Percentiles rank a stretch among this genome's conserved stretches.
Conservation (phyloP, 2,888 invertebrate genomes). For the Cataglyphis altisquamis region DNA sequence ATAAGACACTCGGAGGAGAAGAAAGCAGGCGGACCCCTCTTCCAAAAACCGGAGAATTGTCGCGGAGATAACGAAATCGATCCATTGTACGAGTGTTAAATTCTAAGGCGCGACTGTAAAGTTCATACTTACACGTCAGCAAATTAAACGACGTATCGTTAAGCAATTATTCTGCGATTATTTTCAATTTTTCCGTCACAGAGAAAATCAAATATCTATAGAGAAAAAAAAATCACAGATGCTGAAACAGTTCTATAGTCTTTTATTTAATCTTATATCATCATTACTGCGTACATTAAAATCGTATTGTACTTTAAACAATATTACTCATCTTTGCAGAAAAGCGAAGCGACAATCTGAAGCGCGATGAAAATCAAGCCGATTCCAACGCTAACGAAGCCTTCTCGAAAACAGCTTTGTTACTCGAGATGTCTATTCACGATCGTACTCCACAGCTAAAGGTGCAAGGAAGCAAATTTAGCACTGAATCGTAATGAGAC, state of each 20-base stretch:
- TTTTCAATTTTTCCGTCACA: background rate
- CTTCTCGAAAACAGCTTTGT: constrained; percentile 42
- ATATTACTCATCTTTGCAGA: background rate
- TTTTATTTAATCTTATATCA: constrained; percentile 57
- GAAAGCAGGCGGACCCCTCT: constrained; percentile 34
- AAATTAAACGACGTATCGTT: constrained; percentile 59
- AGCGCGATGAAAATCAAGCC: constrained; percentile 29
- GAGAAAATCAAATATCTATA: background rate
- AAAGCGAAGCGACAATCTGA: background rate
- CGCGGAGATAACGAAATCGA: constrained; percentile 71
- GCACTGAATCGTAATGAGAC: constrained; percentile 11
- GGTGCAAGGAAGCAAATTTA: constrained; percentile 18
- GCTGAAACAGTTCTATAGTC: constrained; percentile 47
- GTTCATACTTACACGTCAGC: constrained; percentile 11
- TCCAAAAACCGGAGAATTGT: constrained; percentile 44
- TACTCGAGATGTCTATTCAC: constrained; percentile 28
- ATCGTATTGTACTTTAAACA: constrained; percentile 15
- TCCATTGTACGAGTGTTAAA: constrained; percentile 55
- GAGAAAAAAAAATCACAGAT: background rate
- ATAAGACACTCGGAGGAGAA: constrained; percentile 54
- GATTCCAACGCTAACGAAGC: background rate
- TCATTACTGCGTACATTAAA: constrained; percentile 58
- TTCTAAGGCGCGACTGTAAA: constrained; percentile 10
- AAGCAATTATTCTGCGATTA: constrained; percentile 5
- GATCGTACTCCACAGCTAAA: background rate